Base-by-base conservation (phyloP, 2,797 vertebrate genomes). In the Muraenolepis orangiensis region DNA sequence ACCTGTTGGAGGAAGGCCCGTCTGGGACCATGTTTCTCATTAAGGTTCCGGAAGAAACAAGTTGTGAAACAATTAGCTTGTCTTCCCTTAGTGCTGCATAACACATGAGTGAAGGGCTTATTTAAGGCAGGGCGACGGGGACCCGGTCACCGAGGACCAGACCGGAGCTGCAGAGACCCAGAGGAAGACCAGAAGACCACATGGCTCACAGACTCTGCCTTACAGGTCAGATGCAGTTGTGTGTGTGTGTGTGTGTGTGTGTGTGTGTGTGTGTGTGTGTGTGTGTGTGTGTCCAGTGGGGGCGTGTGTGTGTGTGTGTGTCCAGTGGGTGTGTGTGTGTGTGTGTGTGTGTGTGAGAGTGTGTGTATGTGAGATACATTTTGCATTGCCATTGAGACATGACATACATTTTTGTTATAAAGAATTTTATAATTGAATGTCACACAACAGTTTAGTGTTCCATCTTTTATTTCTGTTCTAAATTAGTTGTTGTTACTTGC, bases 171-270 rank as follows among this genome's bases (percentile, higher is more conserved):
- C 38, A 69, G 67, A 73, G 68, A 34, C 70, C 68, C 38, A 70
- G 29, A 64, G 29, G 57, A 64, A 38, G 20, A 20, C n/a, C n/a
- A 16, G 4, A 61, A 4, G 26, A 74, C 84, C 77, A 82, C 74
- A 93, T 92, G 91, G 78, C 81, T 72, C 74, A 70, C 76, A 88
- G 81, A 83, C 51, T 92, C 70, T 79, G 87, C 78, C 77, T 89
- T 26, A 79, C 81, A 51, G 92, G 93, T 94, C 82, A 91, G 90
- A 82, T 10, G 30, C 72, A 6, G 14, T 67, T 64, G 66, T 67
- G 66, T 18, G 64, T 30, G 32, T 57, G 14, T 72, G 71, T 57
- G 28, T 57, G 16, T 71, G 26, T 46, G 40, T 20, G 13, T 31
- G 16, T 57, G 18, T 46, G 68, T 40, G 34, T 40, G 18, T 51